phyloP scores from a whole-genome alignment of 2,888 invertebrate species.

The Julus scanicus region DNA sequence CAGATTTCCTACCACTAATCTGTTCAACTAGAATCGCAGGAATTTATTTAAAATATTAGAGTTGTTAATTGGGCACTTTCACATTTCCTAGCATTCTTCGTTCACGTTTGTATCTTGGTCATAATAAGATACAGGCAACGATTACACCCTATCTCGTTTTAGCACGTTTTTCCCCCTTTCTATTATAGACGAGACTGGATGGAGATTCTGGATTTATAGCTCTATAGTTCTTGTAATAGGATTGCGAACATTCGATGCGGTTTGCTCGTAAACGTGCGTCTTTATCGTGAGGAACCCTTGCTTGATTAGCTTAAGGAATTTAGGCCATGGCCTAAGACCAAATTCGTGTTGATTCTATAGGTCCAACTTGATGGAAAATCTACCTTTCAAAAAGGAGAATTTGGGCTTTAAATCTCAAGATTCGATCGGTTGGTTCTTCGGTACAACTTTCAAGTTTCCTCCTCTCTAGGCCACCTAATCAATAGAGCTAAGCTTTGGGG shows the following conservation, averaged over 20 bases:
- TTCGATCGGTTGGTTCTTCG: not conserved
- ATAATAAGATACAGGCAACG: not conserved
- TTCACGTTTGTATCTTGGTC: not conserved
- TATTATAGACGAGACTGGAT: not conserved
- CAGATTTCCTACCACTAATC: not conserved
- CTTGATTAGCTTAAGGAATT: not conserved
- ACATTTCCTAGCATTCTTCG: not conserved
- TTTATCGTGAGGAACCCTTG: not conserved
- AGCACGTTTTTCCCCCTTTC: not conserved
- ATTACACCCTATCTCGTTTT: not conserved
- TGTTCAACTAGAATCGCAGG: not conserved
- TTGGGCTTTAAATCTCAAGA: not conserved
- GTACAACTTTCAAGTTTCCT: not conserved
- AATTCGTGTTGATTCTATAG: not conserved
- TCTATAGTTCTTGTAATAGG: not conserved
- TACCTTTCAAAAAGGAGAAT: not conserved
- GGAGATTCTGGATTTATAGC: not conserved
- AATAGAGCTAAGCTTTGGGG: slow-evolving; percentile 1
- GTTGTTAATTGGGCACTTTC: not conserved
- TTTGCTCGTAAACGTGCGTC: not conserved
- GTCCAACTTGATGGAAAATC: not conserved
- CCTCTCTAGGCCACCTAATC: slow-evolving; percentile 5
- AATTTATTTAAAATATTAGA: not conserved
- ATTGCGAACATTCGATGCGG: not conserved
- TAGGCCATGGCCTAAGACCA: not conserved